A percentile compares a stretch with the other conserved stretches of the same genome.
phyloP scores from a whole-genome alignment of 2,113 vertebrate species.

The Neotoma lepida region DNA sequence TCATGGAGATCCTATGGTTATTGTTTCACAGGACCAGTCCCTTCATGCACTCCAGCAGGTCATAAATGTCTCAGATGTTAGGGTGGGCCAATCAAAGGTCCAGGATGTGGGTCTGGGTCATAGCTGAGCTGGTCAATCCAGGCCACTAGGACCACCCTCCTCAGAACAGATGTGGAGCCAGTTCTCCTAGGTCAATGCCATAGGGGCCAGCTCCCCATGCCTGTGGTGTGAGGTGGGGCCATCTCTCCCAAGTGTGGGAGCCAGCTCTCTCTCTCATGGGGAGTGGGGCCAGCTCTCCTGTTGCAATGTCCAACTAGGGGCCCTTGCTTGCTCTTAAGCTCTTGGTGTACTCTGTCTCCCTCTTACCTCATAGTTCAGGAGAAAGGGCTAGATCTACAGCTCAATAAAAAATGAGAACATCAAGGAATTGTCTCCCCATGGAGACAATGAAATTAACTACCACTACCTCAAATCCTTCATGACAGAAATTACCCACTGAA shows the following conservation, averaged over 20 bases:
- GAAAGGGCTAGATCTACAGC: neutral
- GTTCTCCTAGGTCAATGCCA: neutral
- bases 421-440: neutral
- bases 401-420: neutral
- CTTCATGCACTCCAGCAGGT: neutral
- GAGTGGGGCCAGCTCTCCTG: neutral
- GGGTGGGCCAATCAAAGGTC: no score
- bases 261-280: neutral
- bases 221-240: neutral
- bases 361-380: neutral
- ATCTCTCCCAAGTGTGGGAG: neutral
- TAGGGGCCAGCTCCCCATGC: neutral
- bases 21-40: neutral
- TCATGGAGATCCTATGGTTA: neutral
- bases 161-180: neutral
- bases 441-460: neutral
- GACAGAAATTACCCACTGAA: neutral
- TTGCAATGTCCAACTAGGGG: neutral
- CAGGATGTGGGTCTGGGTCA: neutral
- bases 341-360: neutral
- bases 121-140: neutral
- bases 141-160: neutral
- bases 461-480: neutral
- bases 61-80: neutral
- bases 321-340: neutral